Evolutionary conservation across 2,797 vertebrate genomes (phyloP).

Genomic region (Eleutherodactylus coqui): DNA sequence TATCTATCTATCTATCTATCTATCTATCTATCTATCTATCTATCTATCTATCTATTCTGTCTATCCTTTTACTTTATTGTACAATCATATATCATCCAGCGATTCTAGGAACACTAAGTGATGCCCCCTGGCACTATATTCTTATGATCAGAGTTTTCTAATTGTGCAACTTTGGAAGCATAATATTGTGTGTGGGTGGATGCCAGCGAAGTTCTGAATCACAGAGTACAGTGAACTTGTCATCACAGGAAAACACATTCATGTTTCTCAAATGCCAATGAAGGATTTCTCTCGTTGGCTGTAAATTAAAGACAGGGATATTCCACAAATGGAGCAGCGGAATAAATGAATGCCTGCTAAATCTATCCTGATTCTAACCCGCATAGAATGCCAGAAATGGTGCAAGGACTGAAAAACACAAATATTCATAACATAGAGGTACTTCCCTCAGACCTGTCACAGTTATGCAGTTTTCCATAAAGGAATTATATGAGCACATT

Average conservation of each 20-base stretch:
- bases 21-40: no score
- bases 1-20: no score
- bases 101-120: neutral
- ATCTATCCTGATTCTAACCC: neutral
- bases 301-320: neutral
- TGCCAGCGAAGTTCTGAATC: neutral
- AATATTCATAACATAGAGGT: neutral
- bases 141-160: neutral
- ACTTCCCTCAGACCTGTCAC: neutral
- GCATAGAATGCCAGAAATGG: neutral
- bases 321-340: neutral
- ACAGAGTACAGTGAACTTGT: neutral
- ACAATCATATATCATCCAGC: neutral
- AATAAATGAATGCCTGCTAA: neutral
- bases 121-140: neutral
- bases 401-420: neutral
- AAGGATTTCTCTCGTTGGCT: neutral
- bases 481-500: neutral
- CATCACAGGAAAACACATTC: neutral
- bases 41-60: no score
- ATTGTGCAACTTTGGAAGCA: neutral
- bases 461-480: neutral
- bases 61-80: conserved; percentile 1
- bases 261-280: neutral
- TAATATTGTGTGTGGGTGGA: neutral